These are phyloP conservation scores for Phylloscopus whistleri DNA, from an alignment of 2,113 vertebrate genomes.

Conservation along the genomic window DNA sequence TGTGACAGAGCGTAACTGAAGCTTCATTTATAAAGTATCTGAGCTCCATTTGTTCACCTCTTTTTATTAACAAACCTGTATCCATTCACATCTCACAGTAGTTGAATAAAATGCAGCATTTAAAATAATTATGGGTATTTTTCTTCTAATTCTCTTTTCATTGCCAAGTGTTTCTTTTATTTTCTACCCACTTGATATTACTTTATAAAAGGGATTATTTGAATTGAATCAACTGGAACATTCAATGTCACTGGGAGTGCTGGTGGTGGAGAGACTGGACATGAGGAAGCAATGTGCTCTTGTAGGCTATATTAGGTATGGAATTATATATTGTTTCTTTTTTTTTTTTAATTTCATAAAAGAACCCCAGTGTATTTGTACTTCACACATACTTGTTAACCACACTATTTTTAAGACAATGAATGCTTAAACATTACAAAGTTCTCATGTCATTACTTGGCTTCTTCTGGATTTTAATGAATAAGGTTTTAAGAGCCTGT, in stretches of 20 bases:
- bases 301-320: neutral
- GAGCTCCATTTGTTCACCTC: neutral
- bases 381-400: neutral
- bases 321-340: neutral
- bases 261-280: neutral
- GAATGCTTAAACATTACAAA: neutral
- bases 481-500: neutral
- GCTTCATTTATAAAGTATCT: neutral
- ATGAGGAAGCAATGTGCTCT: too few species aligned
- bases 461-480: neutral
- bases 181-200: neutral
- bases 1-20: neutral
- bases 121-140: neutral
- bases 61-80: neutral
- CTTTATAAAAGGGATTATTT: neutral
- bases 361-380: rapidly evolving
- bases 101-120: neutral
- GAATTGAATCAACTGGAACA: neutral
- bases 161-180: neutral
- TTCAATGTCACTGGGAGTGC: neutral
- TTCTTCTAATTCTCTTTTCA: neutral
- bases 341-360: neutral
- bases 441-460: neutral
- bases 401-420: neutral
- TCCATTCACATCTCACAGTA: neutral